Base-by-base conservation (phyloP, 2,113 vertebrate genomes). In the Noturus placidus region DNA sequence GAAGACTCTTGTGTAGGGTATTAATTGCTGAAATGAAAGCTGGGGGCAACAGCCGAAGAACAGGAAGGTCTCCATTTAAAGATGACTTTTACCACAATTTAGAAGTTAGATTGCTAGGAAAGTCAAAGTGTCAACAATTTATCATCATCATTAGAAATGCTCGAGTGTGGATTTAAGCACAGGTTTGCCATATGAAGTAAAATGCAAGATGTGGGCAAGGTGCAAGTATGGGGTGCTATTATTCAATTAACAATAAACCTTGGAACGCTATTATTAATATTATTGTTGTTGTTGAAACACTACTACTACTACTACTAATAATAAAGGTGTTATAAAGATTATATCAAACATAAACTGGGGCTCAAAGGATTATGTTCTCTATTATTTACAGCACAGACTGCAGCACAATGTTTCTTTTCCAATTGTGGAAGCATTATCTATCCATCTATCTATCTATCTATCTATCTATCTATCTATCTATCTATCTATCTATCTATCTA, bases 21-120 rank as follows among this genome's bases (percentile, higher is more conserved):
- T 92, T 95, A 94, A 95, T 94, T 95, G 94, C 90, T 88, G 74
- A 92, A 94, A 94, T 94, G 92, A 93, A 92, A 92, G 91, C 87
- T 87, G 57, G 57, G 3, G 87, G 88, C 90, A 70, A n/a, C 35
- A n/a, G 69, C 84, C 59, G 87, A 88, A 80, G 88, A 82, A 33
- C 33, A 80, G 74, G n/a, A n/a, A 87, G 69, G 79, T 79, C 83
- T 83, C 78, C 59, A 67, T 42, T 50, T 87, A 72, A 61, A 88
- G 84, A 86, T 86, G 63, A 83, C 52, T 86, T 83, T 81, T 78
- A 80, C 30, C 27, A 56, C 38, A 87, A 91, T 92, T 87, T 91
- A 78, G 82, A 91, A 93, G 91, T 92, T 89, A 92, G 90, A 93
- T 91, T 35, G 56, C 14, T 65, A 15, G 52, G 17, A 33, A 82